A percentile compares a stretch with the other conserved stretches of the same genome.
These are phyloP conservation scores for Sinosuthora webbiana DNA, from an alignment of 2,113 vertebrate genomes.

Conservation along the genomic window DNA sequence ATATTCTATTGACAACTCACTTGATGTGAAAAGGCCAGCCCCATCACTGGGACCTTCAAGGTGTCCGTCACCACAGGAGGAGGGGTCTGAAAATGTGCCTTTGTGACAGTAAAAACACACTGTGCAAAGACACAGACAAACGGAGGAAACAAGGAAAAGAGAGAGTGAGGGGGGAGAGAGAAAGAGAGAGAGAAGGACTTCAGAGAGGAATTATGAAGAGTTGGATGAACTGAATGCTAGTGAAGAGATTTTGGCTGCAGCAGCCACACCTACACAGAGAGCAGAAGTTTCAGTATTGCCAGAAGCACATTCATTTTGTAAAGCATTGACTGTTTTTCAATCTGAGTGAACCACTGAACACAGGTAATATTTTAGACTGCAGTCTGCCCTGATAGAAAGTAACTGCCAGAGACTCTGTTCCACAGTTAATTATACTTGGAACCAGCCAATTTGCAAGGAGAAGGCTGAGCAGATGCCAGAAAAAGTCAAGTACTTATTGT, in stretches of 20 bases:
- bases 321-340: neutral
- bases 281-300: neutral
- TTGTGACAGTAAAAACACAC: conserved; percentile 89
- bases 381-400: neutral
- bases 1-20: conserved; percentile 79
- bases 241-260: conserved; percentile 9
- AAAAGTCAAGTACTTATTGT: neutral
- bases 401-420: neutral
- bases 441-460: neutral
- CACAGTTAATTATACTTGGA: neutral
- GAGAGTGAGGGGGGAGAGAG: conserved; percentile 56
- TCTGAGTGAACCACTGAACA: neutral
- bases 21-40: conserved; percentile 87
- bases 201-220: conserved; percentile 66
- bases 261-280: neutral
- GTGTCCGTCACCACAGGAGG: conserved; percentile 85
- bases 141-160: conserved; percentile 71
- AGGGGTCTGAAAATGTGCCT: conserved; percentile 86
- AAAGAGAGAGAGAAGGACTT: conserved; percentile 71
- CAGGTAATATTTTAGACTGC: neutral
- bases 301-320: neutral
- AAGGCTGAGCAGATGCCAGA: neutral
- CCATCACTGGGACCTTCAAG: conserved; percentile 87
- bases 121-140: conserved; percentile 74
- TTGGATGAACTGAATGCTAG: conserved; percentile 50